Evolutionary conservation across 2,113 vertebrate species (phyloP).

Genomic region (Merops nubicus): DNA sequence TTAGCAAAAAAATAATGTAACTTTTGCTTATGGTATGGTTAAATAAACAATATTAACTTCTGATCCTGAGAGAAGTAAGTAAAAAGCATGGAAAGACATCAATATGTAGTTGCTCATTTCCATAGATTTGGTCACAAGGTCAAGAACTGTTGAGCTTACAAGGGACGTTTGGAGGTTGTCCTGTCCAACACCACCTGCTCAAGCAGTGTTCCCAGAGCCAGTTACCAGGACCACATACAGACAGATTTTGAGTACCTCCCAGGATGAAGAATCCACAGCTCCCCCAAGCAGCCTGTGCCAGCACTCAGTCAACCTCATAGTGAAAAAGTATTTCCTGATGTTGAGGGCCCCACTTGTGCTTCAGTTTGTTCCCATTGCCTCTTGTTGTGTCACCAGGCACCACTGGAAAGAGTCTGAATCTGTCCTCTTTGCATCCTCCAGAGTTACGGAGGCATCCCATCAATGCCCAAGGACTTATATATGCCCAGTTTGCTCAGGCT

Average conservation of each 20-base stretch:
- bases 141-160: not conserved
- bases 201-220: not conserved
- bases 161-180: not conserved
- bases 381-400: not conserved
- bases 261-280: not conserved
- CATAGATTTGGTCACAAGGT: not conserved
- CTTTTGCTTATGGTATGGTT: not conserved
- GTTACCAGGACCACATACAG: not conserved
- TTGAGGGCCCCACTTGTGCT: not conserved
- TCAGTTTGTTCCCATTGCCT: not conserved
- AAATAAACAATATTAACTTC: not conserved
- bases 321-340: not conserved
- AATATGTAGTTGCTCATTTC: not conserved
- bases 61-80: not conserved
- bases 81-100: not conserved
- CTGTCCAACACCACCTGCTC: not conserved
- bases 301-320: not conserved
- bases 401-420: not conserved
- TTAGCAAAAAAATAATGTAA: not conserved
- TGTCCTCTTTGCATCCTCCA: not conserved
- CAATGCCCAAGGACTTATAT: not conserved
- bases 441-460: not conserved
- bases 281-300: not conserved
- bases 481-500: not conserved
- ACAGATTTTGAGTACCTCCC: not conserved